Percentiles rank a stretch among this genome's conserved stretches.
Conservation (phyloP, 2,888 invertebrate genomes). For the Teinopalpus imperialis region DNA sequence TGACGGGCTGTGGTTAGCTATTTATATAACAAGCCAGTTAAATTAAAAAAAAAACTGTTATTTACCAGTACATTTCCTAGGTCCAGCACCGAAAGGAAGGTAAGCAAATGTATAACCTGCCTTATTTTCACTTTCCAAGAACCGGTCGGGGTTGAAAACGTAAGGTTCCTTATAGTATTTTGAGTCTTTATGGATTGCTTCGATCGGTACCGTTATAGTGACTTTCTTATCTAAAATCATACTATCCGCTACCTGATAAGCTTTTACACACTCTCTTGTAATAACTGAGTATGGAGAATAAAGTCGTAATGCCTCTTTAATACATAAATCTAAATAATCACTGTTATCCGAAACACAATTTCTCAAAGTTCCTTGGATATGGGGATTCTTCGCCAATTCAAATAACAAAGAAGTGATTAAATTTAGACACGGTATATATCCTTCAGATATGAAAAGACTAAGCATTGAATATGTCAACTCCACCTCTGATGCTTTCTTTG, state of each 20-base stretch:
- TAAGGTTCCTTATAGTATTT: conserved; percentile 54
- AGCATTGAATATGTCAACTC: conserved; percentile 57
- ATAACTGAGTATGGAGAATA: conserved; percentile 66
- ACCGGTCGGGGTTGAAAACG: conserved; percentile 64
- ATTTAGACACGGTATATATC: conserved; percentile 63
- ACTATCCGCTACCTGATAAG: conserved; percentile 58
- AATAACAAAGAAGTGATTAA: conserved; percentile 57
- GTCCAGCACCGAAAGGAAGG: conserved; percentile 70
- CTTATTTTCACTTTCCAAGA: conserved; percentile 45
- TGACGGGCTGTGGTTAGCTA: too few species aligned
- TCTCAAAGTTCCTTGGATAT: conserved; percentile 56
- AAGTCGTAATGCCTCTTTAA: conserved; percentile 67
- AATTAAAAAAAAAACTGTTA: too few species aligned
- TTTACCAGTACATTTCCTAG: conserved; percentile 72
- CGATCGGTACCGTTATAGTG: conserved; percentile 62
- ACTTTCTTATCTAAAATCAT: conserved; percentile 61
- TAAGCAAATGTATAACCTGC: conserved; percentile 50
- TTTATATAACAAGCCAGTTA: too few species aligned
- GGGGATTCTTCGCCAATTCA: conserved; percentile 56
- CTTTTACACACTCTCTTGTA: conserved; percentile 61
- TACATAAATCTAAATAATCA: conserved; percentile 55
- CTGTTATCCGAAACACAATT: conserved; percentile 38
- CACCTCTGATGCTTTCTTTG: conserved; percentile 41
- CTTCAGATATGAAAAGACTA: conserved; percentile 62
- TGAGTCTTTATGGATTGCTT: conserved; percentile 60